Base-by-base conservation (phyloP, 2,888 invertebrate species). In the Yponomeuta malinellus region DNA sequence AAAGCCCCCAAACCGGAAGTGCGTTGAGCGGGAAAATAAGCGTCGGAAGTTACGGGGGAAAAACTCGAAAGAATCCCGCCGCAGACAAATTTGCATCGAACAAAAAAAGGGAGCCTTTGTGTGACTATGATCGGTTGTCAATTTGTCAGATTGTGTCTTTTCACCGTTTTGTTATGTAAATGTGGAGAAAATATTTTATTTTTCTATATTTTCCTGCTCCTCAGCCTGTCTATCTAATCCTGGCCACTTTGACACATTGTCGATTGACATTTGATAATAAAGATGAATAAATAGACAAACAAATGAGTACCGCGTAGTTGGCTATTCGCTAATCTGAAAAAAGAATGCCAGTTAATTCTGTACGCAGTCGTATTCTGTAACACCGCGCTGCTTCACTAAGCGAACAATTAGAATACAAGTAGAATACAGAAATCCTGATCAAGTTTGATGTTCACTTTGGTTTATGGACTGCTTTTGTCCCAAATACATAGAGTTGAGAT, bases 81-180 rank as follows among this genome's bases (percentile, higher is more conserved):
- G 76, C 78, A 79, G 85, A 83, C 84, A 87, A 88, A 92, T 91
- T 92, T 91, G 88, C 90, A 91, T 91, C 80, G 84, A 86, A 59
- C 52, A 59, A 59, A 59, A 87, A 90, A 88, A 71, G 85, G 89
- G 86, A 87, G 86, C 87, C 89, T 87, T 88, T 87, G 88, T 86
- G 84, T 84, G 80, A 81, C 83, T 78, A 79, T 83, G 87, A 89
- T 90, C 89, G 87, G 84, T 86, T 87, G 87, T 86, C 85, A 88
- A 89, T 90, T 90, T 90, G 90, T 89, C 88, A 85, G 89, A 89
- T 89, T 89, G 90, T 84, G 85, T 90, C 90, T 85, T 86, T 81
- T 84, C 83, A 84, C 90, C 87, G 87, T 88, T 84, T 90, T 91
- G 90, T 90, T 88, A 90, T 91, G 91, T 77, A 87, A 91, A 91